A percentile compares a stretch with the other conserved stretches of the same genome.
Conservation (phyloP, 2,113 vertebrate genomes). For the Ptilorrhoa leucosticta region DNA sequence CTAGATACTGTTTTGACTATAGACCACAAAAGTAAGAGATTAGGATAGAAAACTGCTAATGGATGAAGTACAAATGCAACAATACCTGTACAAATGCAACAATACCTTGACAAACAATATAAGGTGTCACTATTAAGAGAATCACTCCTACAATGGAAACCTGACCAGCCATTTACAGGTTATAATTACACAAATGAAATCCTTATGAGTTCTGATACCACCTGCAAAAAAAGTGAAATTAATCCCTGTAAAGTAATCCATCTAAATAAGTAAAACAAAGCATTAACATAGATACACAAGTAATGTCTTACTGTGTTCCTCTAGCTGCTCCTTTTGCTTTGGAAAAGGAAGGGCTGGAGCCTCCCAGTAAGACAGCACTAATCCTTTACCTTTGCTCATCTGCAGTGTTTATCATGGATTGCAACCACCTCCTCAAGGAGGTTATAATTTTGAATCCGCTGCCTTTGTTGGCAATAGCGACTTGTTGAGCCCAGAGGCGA, state of each 20-base stretch:
- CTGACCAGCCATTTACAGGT: background rate
- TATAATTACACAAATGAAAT: background rate
- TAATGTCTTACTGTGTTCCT: background rate
- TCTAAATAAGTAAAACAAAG: background rate
- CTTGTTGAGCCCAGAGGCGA: slow-evolving; percentile 27
- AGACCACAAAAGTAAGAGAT: background rate
- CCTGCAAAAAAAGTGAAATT: background rate
- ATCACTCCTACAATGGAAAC: background rate
- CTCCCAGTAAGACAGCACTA: background rate
- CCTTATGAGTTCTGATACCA: background rate
- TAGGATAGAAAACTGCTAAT: background rate
- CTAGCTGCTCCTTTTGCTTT: background rate
- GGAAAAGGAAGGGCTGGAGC: background rate
- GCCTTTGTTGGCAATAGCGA: background rate
- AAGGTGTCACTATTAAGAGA: background rate
- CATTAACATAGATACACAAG: background rate
- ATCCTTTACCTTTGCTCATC: slow-evolving; percentile 10
- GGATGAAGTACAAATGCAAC: background rate
- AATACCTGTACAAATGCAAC: background rate
- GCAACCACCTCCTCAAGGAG: background rate
- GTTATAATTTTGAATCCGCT: background rate
- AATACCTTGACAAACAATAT: background rate
- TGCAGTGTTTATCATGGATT: slow-evolving; percentile 52
- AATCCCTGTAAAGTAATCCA: background rate
- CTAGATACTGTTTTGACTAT: background rate